A percentile compares a stretch with the other conserved stretches of the same genome.
Conservation (phyloP, 2,797 vertebrate species). For the Ptychadena robeensis region DNA sequence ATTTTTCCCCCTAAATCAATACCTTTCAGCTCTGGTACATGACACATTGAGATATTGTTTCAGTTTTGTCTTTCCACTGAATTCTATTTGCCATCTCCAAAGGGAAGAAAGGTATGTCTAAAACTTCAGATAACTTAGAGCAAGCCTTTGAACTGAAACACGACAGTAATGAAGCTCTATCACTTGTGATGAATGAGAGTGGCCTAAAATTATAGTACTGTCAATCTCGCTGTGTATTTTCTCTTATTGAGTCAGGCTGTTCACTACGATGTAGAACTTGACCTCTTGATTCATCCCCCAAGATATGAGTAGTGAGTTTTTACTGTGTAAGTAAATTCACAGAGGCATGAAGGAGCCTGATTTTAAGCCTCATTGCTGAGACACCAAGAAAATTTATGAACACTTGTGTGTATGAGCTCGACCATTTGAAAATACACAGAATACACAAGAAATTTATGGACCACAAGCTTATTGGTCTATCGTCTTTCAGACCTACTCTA, state of each 20-base stretch:
- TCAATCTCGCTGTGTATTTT: constrained; percentile 46
- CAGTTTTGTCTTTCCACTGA: constrained; percentile 50
- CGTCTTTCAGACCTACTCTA: background rate
- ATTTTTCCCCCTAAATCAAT: constrained; percentile 51
- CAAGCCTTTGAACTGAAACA: constrained; percentile 27
- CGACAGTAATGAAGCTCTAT: constrained; percentile 52
- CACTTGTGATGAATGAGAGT: constrained; percentile 56
- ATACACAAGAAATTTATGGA: background rate
- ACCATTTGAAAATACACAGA: constrained; percentile 11
- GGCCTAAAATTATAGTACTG: constrained; percentile 50
- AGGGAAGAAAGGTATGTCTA: constrained; percentile 41
- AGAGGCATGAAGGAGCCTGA: constrained; percentile 12
- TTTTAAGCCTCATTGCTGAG: constrained; percentile 17
- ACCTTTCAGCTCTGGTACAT: constrained; percentile 52
- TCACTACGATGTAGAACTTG: constrained; percentile 46
- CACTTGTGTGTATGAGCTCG: constrained; percentile 1
- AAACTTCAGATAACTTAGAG: constrained; percentile 51
- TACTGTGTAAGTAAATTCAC: constrained; percentile 16
- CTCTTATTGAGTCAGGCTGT: constrained; percentile 41
- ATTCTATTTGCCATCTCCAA: constrained; percentile 53
- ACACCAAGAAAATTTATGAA: constrained; percentile 36
- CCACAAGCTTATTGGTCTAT: background rate
- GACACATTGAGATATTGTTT: constrained; percentile 55
- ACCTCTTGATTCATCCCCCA: constrained; percentile 50
- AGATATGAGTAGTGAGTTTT: constrained; percentile 44